Base-by-base conservation (phyloP, 2,113 vertebrate genomes). In the Bambusicola thoracicus region DNA sequence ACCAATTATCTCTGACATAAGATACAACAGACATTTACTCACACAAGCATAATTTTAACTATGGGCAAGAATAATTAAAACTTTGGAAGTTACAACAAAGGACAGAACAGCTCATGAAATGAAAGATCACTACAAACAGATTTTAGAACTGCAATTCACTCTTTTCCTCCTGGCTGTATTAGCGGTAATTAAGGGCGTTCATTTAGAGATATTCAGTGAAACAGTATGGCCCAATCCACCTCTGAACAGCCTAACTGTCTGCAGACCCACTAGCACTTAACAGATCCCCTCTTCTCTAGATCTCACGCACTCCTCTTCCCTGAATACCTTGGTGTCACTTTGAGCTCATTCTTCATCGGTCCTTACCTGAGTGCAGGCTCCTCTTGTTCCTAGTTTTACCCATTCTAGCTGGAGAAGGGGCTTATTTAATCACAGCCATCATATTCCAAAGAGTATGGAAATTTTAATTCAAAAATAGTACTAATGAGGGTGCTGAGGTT, bases 1-100 rank as follows among this genome's bases (percentile, higher is more conserved):
- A 87, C 76, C 89, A 96, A 97, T 96, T 97, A 91, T 92, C 75
- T 90, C 43, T 96, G 89, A 91, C 93, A 78, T 72, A 77, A 91
- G 81, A 92, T 87, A 92, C 82, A 94, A 94, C 85, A 91, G 46
- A 75, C 68, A 72, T 93, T 94, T 94, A 94, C 38, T 43, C 93
- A 81, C 72, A 78, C 43, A 92, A 83, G 84, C 46, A 55, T 67
- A 87, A 91, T 75, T 94, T 91, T 90, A 92, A 92, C 85, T 92
- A n/a, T 53, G 25, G 81, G 61, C 46, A 80, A 86, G 81, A 92
- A 94, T 89, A 86, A 95, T 75, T 92, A 81, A 94, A 95, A 94
- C 67, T 95, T 94, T 78, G 0, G 2, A 92, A 92, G 76, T 72
- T 89, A 43, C 56, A 83, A 38, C 0, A 2, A 95, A 82, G 70